Conservation (phyloP, 2,888 invertebrate genomes). For the Agelastica alni region DNA sequence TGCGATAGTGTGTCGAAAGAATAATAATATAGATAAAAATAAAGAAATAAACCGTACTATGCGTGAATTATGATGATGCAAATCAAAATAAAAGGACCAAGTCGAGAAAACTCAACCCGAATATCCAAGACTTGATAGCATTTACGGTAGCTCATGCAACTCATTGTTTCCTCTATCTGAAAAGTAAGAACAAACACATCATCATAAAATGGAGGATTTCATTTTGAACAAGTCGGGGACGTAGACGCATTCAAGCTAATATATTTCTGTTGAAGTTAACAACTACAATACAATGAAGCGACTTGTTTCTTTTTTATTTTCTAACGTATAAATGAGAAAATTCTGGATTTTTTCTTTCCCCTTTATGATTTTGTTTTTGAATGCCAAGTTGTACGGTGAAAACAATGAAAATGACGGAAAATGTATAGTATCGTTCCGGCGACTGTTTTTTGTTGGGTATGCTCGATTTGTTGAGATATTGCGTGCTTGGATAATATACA, state of each 20-base stretch:
- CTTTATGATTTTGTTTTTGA: neutral
- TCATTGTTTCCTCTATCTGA: neutral
- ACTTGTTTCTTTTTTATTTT: neutral
- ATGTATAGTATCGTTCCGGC: neutral
- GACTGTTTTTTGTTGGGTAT: neutral
- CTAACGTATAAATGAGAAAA: neutral
- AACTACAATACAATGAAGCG: constrained; percentile 9
- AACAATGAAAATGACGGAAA: neutral
- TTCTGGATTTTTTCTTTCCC: neutral
- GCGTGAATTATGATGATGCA: no score
- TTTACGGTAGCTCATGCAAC: neutral
- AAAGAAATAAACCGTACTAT: no score
- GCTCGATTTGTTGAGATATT: neutral
- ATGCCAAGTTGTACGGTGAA: neutral
- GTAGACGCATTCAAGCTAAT: constrained; percentile 8
- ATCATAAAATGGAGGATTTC: constrained; percentile 13
- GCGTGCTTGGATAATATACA: no score
- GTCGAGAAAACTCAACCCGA: no score
- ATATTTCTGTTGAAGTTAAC: constrained; percentile 11
- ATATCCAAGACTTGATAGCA: neutral
- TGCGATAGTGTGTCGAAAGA: no score
- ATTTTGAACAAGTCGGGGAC: constrained; percentile 4
- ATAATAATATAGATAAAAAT: no score
- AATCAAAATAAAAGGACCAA: no score
- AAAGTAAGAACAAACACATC: no score